Conservation (phyloP, 2,113 vertebrate species). For the Paramisgurnus dabryanus region DNA sequence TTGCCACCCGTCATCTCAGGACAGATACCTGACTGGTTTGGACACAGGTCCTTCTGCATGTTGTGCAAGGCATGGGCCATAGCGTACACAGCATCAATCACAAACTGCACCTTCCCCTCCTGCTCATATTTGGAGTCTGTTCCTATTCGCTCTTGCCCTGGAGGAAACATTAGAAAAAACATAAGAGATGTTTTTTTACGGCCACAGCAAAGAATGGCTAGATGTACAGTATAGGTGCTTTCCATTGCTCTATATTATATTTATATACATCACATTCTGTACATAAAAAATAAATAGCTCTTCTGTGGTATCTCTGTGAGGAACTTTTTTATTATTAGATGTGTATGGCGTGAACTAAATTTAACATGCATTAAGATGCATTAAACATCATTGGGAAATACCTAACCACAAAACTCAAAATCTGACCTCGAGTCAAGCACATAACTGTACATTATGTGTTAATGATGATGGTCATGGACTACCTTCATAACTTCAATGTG, state of each 20-base stretch:
- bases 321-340: background rate
- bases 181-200: background rate
- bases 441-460: background rate
- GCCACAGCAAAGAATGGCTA: background rate
- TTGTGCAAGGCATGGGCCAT: slow-evolving; percentile 95
- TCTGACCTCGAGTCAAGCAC: background rate
- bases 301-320: background rate
- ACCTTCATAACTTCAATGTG: background rate
- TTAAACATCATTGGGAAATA: background rate
- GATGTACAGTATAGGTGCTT: no score
- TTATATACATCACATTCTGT: no score
- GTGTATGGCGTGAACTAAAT: no score
- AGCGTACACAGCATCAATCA: slow-evolving; percentile 92
- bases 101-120: slow-evolving; percentile 96
- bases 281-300: no score
- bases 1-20: slow-evolving; percentile 90
- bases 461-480: slow-evolving; percentile 7
- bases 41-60: slow-evolving; percentile 91
- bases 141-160: slow-evolving; percentile 93
- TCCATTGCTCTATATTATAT: no score
- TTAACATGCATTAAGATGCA: background rate
- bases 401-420: background rate
- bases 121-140: slow-evolving; percentile 92
- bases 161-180: slow-evolving; percentile 38
- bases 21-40: slow-evolving; percentile 83